Conservation (phyloP, 2,797 vertebrate genomes). For the Poeciliopsis presidionis region DNA sequence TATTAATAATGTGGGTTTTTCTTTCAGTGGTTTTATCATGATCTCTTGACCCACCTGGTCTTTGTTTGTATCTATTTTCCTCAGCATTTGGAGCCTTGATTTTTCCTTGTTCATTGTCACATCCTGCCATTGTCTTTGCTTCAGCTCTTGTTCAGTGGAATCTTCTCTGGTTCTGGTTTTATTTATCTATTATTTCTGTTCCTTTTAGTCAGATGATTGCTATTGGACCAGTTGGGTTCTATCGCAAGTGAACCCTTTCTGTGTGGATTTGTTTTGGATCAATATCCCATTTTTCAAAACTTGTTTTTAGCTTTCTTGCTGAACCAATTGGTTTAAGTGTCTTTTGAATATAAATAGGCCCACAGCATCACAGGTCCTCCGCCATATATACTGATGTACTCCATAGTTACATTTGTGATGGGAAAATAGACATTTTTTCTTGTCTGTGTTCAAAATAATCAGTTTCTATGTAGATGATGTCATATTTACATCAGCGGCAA, state of each 20-base stretch:
- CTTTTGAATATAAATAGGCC: neutral
- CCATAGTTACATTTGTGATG: neutral
- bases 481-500: neutral
- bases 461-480: neutral
- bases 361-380: neutral
- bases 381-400: neutral
- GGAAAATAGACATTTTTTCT: neutral
- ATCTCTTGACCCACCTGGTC: neutral
- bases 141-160: neutral
- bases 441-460: neutral
- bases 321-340: neutral
- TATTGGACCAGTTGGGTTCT: neutral
- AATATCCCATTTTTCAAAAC: neutral
- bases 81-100: neutral
- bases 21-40: neutral
- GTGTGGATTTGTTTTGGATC: neutral
- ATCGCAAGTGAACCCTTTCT: neutral
- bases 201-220: neutral
- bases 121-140: neutral
- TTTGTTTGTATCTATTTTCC: neutral
- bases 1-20: neutral
- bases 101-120: neutral
- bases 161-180: neutral
- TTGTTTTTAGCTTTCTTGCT: neutral
- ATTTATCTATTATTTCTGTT: neutral